Percentiles rank a stretch among this genome's conserved stretches.
Conservation (phyloP, 2,797 vertebrate species). For the Amazonetta brasiliensis region DNA sequence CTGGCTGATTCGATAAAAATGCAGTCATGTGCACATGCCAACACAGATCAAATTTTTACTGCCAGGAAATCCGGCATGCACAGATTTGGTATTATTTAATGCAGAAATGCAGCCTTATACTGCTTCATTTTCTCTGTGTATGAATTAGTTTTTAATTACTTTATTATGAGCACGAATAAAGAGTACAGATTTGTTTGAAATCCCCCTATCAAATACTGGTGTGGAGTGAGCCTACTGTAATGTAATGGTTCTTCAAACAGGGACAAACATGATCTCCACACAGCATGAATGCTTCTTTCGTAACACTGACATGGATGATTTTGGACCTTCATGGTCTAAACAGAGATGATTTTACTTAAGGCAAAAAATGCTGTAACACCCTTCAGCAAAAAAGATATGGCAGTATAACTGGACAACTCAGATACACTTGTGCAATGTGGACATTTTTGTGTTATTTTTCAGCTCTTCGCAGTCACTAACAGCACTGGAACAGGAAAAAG, state of each 20-base stretch:
- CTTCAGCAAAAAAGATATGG: neutral
- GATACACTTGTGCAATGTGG: neutral
- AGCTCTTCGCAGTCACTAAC: neutral
- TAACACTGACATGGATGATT: neutral
- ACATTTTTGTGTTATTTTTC: neutral
- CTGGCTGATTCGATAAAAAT: constrained; percentile 41
- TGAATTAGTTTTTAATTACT: neutral
- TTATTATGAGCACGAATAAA: neutral
- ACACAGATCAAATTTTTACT: constrained; percentile 22
- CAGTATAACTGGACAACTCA: neutral
- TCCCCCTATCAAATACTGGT: neutral
- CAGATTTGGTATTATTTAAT: constrained; percentile 1
- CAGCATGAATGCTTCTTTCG: neutral
- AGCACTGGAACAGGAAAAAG: neutral
- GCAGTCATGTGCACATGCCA: neutral
- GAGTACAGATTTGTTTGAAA: neutral
- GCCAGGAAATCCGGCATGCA: neutral
- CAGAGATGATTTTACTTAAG: neutral
- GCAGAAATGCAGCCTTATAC: neutral
- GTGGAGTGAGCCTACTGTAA: neutral
- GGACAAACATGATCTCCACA: neutral
- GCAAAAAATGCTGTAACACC: neutral
- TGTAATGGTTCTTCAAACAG: neutral
- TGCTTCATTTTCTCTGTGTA: neutral
- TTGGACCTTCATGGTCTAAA: neutral